These are phyloP conservation scores for Apamea anceps DNA, from an alignment of 2,888 invertebrate genomes.

Conservation along the genomic window DNA sequence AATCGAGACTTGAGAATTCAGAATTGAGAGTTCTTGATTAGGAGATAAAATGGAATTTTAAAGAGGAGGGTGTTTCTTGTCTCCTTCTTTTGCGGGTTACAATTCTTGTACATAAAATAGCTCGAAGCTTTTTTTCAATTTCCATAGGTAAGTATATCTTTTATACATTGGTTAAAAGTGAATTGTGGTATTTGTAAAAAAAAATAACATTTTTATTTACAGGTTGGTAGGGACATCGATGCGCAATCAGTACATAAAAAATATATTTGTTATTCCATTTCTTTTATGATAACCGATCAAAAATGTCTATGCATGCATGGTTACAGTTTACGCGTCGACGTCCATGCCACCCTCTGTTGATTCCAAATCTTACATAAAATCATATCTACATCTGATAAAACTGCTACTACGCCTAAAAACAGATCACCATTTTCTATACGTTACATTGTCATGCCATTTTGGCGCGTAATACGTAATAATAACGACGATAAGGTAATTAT, in stretches of 20 bases:
- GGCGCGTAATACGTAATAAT: neutral
- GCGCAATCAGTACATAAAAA: no score
- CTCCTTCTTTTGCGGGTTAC: neutral
- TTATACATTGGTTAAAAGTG: neutral
- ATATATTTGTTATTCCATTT: no score
- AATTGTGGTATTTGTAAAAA: neutral
- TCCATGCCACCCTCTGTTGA: neutral
- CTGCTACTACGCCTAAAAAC: neutral
- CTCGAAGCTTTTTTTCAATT: neutral
- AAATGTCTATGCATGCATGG: neutral
- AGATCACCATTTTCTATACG: neutral
- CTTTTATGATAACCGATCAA: no score
- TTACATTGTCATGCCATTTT: neutral
- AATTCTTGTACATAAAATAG: neutral
- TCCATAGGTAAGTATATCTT: neutral
- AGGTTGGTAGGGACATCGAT: no score
- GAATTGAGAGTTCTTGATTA: conserved; percentile 44
- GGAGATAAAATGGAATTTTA: conserved; percentile 24
- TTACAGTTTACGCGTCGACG: neutral
- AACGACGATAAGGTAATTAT: neutral
- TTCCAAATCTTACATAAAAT: no score
- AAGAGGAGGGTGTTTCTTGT: neutral
- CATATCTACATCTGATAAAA: neutral
- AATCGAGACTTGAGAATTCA: conserved; percentile 54
- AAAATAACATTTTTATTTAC: neutral